Percentiles rank a stretch among this genome's conserved stretches.
These are phyloP conservation scores for Phocoena phocoena DNA, from an alignment of 2,113 vertebrate species.

Conservation along the genomic window DNA sequence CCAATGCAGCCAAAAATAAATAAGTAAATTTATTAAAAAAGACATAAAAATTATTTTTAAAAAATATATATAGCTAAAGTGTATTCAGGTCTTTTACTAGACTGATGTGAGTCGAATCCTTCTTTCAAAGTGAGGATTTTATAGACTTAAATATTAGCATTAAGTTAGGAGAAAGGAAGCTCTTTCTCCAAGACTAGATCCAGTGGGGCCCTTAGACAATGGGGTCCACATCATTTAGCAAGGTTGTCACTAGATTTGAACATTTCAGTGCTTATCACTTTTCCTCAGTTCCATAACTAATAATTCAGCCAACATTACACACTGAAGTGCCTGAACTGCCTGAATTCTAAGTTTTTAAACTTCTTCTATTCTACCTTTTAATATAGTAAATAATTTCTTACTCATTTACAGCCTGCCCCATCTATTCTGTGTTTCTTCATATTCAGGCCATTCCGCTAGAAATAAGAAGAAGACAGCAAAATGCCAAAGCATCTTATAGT, in stretches of 20 bases:
- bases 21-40: too few relatives aligned
- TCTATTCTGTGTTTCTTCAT: neutral
- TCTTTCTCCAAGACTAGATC: slow-evolving; percentile 2
- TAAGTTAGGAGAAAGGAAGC: neutral
- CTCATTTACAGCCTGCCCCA: neutral
- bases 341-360: neutral
- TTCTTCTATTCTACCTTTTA: neutral
- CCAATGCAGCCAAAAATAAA: too few relatives aligned
- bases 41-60: too few relatives aligned
- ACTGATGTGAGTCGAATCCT: neutral
- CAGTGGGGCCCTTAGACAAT: neutral
- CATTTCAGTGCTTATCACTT: neutral
- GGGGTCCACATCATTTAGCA: neutral
- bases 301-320: neutral
- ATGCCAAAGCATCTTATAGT: neutral
- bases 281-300: neutral
- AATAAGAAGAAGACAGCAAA: neutral
- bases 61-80: neutral
- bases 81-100: neutral
- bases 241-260: neutral
- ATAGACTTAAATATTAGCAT: neutral
- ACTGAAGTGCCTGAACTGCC: neutral
- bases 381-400: neutral
- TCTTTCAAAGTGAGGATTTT: neutral
- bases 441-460: neutral